These are phyloP conservation scores for Spodoptera litura DNA, from an alignment of 1,140 invertebrate genomes.

Conservation along the genomic window DNA sequence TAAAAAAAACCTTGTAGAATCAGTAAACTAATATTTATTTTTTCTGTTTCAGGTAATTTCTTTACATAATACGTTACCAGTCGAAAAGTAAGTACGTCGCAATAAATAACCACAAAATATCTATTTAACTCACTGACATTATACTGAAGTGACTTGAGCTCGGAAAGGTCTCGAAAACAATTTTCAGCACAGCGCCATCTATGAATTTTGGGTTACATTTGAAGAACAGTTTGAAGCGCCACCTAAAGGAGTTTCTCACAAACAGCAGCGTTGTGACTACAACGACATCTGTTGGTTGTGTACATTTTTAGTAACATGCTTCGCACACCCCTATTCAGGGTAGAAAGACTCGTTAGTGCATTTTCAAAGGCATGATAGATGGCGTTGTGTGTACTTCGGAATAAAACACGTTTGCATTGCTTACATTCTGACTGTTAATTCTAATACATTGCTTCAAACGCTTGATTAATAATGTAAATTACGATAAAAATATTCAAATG, in stretches of 20 bases:
- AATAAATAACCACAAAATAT: too few relatives aligned
- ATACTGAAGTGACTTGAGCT: background rate
- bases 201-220: background rate
- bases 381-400: background rate
- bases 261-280: background rate
- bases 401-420: too few relatives aligned
- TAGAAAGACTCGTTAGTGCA: background rate
- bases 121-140: background rate
- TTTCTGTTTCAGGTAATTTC: too few relatives aligned
- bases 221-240: background rate
- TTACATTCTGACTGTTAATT: too few relatives aligned
- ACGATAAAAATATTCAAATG: too few relatives aligned
- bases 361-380: background rate
- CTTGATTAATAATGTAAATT: too few relatives aligned
- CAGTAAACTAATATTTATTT: too few relatives aligned
- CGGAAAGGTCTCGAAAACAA: background rate
- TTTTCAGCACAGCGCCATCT: constrained; percentile 15
- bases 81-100: background rate
- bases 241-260: background rate
- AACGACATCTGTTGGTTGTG: background rate
- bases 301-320: background rate
- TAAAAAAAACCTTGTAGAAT: too few relatives aligned
- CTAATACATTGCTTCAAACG: too few relatives aligned
- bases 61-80: too few relatives aligned
- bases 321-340: background rate